phyloP scores from a whole-genome alignment of 1,140 invertebrate species.

The Trachymyrmex septentrionalis region DNA sequence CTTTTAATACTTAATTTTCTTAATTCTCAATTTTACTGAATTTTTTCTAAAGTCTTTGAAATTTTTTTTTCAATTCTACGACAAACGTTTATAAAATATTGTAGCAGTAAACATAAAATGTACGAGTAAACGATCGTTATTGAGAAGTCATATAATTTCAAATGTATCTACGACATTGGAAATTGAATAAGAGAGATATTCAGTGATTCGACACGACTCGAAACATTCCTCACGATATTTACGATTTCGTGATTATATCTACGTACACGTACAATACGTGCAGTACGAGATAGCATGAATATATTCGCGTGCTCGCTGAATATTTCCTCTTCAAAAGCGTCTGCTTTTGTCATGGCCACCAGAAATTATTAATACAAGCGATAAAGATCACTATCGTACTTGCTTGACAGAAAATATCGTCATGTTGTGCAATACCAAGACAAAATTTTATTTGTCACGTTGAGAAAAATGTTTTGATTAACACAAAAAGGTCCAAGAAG shows the following conservation, averaged over 20 bases:
- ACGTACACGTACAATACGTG: constrained; percentile 39
- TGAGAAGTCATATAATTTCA: constrained; percentile 28
- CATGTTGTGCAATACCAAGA: constrained; percentile 41
- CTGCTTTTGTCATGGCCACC: constrained; percentile 62
- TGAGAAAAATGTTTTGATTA: too few species aligned
- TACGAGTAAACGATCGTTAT: background rate
- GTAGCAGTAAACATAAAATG: too few species aligned
- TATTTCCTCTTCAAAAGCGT: constrained; percentile 62
- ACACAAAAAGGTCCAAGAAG: too few species aligned
- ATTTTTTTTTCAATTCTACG: background rate
- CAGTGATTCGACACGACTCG: constrained; percentile 58
- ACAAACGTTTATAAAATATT: background rate
- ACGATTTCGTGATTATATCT: constrained; percentile 70
- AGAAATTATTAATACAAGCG: constrained; percentile 72
- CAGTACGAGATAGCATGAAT: constrained; percentile 48
- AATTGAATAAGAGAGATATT: constrained; percentile 53
- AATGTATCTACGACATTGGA: constrained; percentile 3
- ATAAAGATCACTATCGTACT: constrained; percentile 64
- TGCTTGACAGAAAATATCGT: constrained; percentile 60
- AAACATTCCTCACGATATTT: constrained; percentile 64
- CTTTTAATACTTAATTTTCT: background rate
- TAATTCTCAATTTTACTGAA: background rate
- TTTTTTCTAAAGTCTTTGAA: background rate
- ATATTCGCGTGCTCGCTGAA: constrained; percentile 54
- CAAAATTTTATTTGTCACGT: constrained; percentile 22